Base-by-base conservation (phyloP, 2,888 invertebrate species). In the Lycaena phlaeas region DNA sequence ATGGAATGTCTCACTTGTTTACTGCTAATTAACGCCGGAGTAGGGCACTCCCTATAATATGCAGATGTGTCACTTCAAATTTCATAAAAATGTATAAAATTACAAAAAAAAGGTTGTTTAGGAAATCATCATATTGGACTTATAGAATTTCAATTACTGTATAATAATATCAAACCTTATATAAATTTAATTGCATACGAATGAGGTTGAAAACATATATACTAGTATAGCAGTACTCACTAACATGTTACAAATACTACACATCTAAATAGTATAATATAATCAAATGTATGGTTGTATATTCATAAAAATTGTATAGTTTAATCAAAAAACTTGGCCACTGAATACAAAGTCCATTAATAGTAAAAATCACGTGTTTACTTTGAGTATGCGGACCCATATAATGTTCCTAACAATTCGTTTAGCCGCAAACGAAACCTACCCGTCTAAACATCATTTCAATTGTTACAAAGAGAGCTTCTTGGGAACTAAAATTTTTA, bases 41-140 rank as follows among this genome's bases (percentile, higher is more conserved):
- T 66, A 60, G 54, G 56, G 52, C 54, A 58, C 61, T 68, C 66
- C 69, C 64, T 64, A 65, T 64, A 62, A 67, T 30, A 30, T 70
- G 67, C 70, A 68, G 67, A 64, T 59, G 68, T 71, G 69, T 68
- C 71, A 78, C 75, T 67, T 70, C 56, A 51, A 76, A 77, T 76
- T 81, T 78, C 63, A 68, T 77, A 71, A 74, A 81, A 79, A 75
- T 75, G 75, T 82, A 84, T 81, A 82, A 84, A 84, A 84, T 79
- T 82, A 81, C 82, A 82, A 84, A 81, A 81, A n/a, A 72, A 63
- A 63, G 67, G 22, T 30, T 15, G 39, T 25, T 70, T 64, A 71
- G 61, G 67, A 78, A 79, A 77, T 64, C 61, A 77, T 69, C 67
- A 61, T 61, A 66, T 54, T 68, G 67, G 68, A 78, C 64, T 67